phyloP scores from a whole-genome alignment of 92 coral and sea anemone genomes.

The Porites lobata region DNA sequence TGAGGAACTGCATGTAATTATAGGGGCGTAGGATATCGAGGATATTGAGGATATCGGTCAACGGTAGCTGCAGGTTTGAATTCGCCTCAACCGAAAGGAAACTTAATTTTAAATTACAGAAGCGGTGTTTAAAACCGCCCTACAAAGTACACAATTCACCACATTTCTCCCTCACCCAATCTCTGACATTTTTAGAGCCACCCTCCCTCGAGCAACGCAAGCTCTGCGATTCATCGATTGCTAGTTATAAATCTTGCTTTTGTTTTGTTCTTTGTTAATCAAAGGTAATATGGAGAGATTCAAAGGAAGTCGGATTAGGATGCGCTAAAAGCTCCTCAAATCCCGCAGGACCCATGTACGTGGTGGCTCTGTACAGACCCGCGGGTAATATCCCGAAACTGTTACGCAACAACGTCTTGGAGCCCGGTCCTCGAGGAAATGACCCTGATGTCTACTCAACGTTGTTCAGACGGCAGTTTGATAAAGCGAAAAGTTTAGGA shows the following conservation, averaged over 20 bases:
- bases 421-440: conserved; percentile 77
- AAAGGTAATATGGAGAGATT: conserved; percentile 86
- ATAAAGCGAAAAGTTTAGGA: conserved; percentile 42
- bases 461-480: conserved; percentile 77
- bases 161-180: too few species aligned
- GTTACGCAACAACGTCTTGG: conserved; percentile 77
- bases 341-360: conserved; percentile 78
- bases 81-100: too few species aligned
- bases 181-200: too few species aligned
- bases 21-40: too few species aligned
- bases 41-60: too few species aligned
- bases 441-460: conserved; percentile 96
- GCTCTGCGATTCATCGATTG: too few species aligned
- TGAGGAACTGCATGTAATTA: too few species aligned
- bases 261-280: background rate
- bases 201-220: too few species aligned
- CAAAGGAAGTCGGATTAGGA: conserved; percentile 81
- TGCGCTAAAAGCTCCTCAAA: conserved; percentile 69
- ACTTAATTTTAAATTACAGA: too few species aligned
- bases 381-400: conserved; percentile 94
- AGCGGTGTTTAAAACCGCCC: too few species aligned
- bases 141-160: too few species aligned
- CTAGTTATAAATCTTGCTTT: background rate
- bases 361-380: conserved; percentile 92
- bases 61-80: too few species aligned